A percentile compares a stretch with the other conserved stretches of the same genome.
These are phyloP conservation scores for Harpagifer antarcticus DNA, from an alignment of 2,797 vertebrate species.

Conservation along the genomic window DNA sequence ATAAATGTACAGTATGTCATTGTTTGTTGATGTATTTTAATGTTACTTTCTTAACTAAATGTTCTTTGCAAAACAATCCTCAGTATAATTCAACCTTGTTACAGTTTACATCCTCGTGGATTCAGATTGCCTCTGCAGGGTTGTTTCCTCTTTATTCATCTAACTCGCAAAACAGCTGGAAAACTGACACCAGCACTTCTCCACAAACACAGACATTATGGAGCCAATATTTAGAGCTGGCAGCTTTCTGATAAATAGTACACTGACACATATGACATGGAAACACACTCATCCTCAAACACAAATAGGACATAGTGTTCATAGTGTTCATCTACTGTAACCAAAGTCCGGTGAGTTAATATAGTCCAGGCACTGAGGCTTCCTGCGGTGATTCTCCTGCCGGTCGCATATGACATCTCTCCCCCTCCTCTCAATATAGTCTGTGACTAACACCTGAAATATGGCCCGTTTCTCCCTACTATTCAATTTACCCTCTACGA, in stretches of 20 bases:
- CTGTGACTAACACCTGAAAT: constrained; percentile 70
- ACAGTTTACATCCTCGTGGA: not conserved
- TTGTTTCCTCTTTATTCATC: constrained; percentile 12
- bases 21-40: not conserved
- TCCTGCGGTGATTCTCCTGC: constrained; percentile 30
- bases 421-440: constrained; percentile 59
- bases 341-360: constrained; percentile 29
- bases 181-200: constrained; percentile 27
- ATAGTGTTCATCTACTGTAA: constrained; percentile 19
- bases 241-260: constrained; percentile 39
- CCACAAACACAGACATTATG: constrained; percentile 20
- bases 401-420: constrained; percentile 30
- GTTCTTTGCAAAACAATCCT: not conserved
- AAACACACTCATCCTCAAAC: constrained; percentile 34
- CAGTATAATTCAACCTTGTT: not conserved
- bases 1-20: not conserved
- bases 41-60: not conserved
- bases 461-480: constrained; percentile 58
- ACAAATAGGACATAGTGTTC: not conserved
- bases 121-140: not conserved
- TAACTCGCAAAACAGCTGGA: constrained; percentile 10
- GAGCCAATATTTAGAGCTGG: constrained; percentile 35
- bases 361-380: constrained; percentile 14
- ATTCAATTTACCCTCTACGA: constrained; percentile 67
- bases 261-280: constrained; percentile 19